phyloP scores from a whole-genome alignment of 2,797 vertebrate species.

The Okamejei kenojei region DNA sequence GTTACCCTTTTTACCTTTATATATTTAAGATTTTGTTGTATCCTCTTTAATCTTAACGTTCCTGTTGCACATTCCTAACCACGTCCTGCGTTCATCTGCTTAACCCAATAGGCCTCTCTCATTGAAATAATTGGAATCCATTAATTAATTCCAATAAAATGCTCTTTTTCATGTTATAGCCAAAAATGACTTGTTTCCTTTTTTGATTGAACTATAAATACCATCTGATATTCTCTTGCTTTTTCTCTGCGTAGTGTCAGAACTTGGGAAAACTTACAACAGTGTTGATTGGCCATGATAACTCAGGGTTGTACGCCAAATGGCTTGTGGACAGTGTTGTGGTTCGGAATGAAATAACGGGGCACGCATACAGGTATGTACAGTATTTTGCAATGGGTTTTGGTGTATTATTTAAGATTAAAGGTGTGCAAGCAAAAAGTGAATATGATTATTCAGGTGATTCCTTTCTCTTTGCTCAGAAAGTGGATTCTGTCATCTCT shows the following conservation, averaged over 20 bases:
- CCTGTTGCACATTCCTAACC: no score
- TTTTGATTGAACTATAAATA: neutral
- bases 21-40: no score
- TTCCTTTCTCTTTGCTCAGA: neutral
- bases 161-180: neutral
- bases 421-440: neutral
- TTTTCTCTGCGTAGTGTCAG: slow-evolving; percentile 70
- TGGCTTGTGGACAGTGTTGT: slow-evolving; percentile 95
- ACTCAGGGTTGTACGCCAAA: slow-evolving; percentile 92
- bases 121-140: neutral
- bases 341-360: slow-evolving; percentile 95
- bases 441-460: neutral
- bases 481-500: neutral
- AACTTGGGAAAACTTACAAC: slow-evolving; percentile 97
- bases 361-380: slow-evolving; percentile 88
- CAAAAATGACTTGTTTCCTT: neutral
- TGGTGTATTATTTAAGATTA: neutral
- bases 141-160: neutral
- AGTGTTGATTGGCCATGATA: slow-evolving; percentile 96
- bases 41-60: no score
- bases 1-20: no score
- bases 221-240: neutral
- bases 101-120: no score
- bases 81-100: no score
- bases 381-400: slow-evolving; percentile 47